A percentile compares a stretch with the other conserved stretches of the same genome.
phyloP scores from a whole-genome alignment of 2,888 invertebrate species.

The Clostera curtula region DNA sequence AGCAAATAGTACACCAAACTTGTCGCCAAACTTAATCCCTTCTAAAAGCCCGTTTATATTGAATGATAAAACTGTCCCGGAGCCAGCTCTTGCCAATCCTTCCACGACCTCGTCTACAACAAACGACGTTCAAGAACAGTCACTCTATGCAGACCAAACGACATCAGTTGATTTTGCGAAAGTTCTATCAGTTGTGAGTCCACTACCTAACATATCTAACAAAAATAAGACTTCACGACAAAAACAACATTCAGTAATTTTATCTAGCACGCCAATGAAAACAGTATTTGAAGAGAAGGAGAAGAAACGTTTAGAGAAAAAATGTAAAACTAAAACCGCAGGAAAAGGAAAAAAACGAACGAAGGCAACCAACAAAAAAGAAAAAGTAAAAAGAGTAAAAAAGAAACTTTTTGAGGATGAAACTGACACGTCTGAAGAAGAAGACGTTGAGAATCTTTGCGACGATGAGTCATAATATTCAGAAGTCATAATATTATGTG shows the following conservation, averaged over 20 bases:
- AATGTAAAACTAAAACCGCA: slow-evolving; percentile 5
- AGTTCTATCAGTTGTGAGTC: slow-evolving; percentile 5
- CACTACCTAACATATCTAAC: slow-evolving; percentile 9
- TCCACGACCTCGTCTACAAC: not conserved
- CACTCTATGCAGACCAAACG: slow-evolving; percentile 2
- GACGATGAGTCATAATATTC: slow-evolving; percentile 20
- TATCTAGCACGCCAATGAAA: slow-evolving; percentile 16
- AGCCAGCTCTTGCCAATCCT: slow-evolving; percentile 4
- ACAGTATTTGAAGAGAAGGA: too few relatives aligned
- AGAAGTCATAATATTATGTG: slow-evolving; percentile 15
- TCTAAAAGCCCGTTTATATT: slow-evolving; percentile 1
- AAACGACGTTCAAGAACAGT: slow-evolving; percentile 3
- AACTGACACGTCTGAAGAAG: slow-evolving; percentile 9
- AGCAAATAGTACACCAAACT: slow-evolving; percentile 2
- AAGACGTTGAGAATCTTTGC: slow-evolving; percentile 12
- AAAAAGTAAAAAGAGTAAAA: slow-evolving; percentile 11
- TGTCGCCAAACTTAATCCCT: slow-evolving; percentile 1
- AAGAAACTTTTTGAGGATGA: slow-evolving; percentile 11
- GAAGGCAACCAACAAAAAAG: slow-evolving; percentile 4
- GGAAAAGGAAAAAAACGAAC: slow-evolving; percentile 9
- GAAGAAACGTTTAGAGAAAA: slow-evolving; percentile 10
- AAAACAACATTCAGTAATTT: slow-evolving; percentile 17
- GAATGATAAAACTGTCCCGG: slow-evolving; percentile 3
- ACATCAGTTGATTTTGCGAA: slow-evolving; percentile 7
- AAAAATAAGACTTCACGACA: slow-evolving; percentile 8